Percentiles rank a stretch among this genome's conserved stretches.
These are phyloP conservation scores for Ahaetulla prasina DNA, from an alignment of 2,113 vertebrate genomes.

Conservation along the genomic window DNA sequence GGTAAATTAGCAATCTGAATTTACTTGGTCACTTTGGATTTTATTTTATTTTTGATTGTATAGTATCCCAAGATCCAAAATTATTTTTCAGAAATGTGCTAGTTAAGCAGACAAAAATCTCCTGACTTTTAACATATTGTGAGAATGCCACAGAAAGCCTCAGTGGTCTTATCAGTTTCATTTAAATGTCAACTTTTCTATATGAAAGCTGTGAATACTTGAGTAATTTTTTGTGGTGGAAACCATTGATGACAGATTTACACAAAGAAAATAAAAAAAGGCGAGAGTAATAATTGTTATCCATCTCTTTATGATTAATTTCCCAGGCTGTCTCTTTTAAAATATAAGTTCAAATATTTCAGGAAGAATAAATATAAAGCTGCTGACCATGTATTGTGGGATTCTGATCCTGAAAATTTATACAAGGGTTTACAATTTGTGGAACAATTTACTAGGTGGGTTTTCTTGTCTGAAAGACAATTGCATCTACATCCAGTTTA, in stretches of 20 bases:
- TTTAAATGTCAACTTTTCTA: conserved; percentile 36
- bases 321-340: conserved; percentile 15
- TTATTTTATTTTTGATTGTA: conserved; percentile 20
- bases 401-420: background rate
- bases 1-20: background rate
- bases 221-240: conserved; percentile 32
- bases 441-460: background rate
- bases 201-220: conserved; percentile 17
- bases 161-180: conserved; percentile 15
- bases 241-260: conserved; percentile 30
- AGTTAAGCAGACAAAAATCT: conserved; percentile 21
- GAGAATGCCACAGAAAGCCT: conserved; percentile 41
- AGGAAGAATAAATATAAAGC: background rate
- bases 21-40: conserved; percentile 17
- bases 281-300: background rate
- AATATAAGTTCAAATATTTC: conserved; percentile 20
- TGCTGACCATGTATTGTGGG: background rate
- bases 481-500: background rate
- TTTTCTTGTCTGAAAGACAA: background rate
- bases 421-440: background rate
- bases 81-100: conserved; percentile 37
- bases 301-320: conserved; percentile 49
- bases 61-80: conserved; percentile 14
- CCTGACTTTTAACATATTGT: conserved; percentile 21
- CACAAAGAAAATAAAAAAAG: background rate